Evolutionary conservation across 2,113 vertebrate species (phyloP).

Genomic region (Aspiorhynchus laticeps): DNA sequence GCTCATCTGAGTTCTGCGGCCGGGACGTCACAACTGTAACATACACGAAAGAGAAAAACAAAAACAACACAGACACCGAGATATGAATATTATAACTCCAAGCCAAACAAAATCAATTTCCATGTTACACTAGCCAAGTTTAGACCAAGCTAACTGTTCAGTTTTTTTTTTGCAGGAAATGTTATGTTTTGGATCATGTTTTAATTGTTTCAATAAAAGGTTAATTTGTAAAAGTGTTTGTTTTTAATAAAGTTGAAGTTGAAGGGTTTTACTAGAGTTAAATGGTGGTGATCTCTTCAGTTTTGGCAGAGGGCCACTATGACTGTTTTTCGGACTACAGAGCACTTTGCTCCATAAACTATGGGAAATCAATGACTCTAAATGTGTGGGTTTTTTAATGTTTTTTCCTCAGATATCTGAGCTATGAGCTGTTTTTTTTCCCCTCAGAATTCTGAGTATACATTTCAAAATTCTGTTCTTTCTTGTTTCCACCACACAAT

Average conservation of each 20-base stretch:
- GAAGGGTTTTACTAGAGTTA: neutral
- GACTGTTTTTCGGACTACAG: neutral
- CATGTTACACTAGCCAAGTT: neutral
- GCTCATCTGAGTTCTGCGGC: conserved; percentile 35
- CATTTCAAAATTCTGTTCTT: too few species aligned
- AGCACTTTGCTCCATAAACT: neutral
- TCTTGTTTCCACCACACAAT: neutral
- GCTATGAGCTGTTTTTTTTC: too few species aligned
- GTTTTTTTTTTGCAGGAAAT: neutral
- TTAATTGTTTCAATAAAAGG: neutral
- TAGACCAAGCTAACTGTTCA: neutral
- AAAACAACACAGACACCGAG: neutral
- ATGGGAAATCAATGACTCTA: neutral
- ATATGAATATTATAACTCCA: neutral
- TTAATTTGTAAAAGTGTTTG: neutral
- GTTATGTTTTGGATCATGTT: neutral
- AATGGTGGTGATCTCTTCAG: neutral
- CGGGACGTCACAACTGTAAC: conserved; percentile 80
- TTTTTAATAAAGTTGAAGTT: neutral
- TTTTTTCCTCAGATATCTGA: too few species aligned
- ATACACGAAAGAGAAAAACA: neutral
- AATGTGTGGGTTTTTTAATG: neutral
- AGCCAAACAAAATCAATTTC: too few species aligned
- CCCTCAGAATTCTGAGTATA: too few species aligned
- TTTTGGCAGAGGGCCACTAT: neutral